phyloP scores from a whole-genome alignment of 2,888 invertebrate genomes.

The Eledone cirrhosa region DNA sequence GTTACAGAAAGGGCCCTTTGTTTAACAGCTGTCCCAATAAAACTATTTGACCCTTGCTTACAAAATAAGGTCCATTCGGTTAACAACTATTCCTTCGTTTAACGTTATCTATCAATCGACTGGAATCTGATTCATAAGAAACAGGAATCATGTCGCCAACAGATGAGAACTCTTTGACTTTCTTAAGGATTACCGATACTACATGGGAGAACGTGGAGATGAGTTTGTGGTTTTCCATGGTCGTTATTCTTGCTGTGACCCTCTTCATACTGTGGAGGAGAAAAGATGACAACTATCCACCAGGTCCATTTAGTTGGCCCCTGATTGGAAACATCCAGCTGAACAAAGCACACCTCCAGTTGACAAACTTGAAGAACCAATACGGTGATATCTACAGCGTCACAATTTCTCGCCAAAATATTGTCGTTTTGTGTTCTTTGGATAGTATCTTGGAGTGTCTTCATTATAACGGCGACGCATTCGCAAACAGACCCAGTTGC shows the following conservation, averaged over 20 bases:
- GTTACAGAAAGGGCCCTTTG: too few species aligned
- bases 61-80: too few species aligned
- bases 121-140: too few species aligned
- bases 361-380: slow-evolving; percentile 45
- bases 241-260: slow-evolving; percentile 32
- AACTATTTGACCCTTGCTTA: too few species aligned
- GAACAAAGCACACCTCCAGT: slow-evolving; percentile 44
- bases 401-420: slow-evolving; percentile 42
- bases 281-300: slow-evolving; percentile 38
- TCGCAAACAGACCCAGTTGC: slow-evolving; percentile 45
- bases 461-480: slow-evolving; percentile 36
- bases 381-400: slow-evolving; percentile 53
- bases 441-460: slow-evolving; percentile 51
- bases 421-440: slow-evolving; percentile 48
- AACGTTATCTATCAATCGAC: too few species aligned
- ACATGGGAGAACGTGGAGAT: slow-evolving; percentile 22
- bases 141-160: neutral
- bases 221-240: slow-evolving; percentile 21
- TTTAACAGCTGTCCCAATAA: too few species aligned
- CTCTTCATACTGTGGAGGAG: slow-evolving; percentile 40
- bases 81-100: too few species aligned
- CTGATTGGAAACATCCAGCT: slow-evolving; percentile 44
- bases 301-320: slow-evolving; percentile 46
- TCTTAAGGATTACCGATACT: neutral
- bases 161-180: neutral